Conservation (phyloP, 2,888 invertebrate genomes). For the Oxycera nigricornis region DNA sequence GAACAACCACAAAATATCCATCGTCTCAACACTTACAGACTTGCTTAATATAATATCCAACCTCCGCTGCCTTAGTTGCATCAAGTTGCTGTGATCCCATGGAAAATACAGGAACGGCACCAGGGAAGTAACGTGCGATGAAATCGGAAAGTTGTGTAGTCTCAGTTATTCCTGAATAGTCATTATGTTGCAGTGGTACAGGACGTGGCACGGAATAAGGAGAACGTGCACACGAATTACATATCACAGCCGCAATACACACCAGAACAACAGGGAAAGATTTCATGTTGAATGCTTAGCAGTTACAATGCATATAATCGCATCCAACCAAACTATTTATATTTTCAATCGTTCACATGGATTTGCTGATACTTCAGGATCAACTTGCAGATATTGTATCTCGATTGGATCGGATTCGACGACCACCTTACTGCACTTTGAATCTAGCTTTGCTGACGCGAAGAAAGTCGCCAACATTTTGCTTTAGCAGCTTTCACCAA, state of each 20-base stretch:
- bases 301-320: neutral
- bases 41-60: too few relatives aligned
- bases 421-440: neutral
- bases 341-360: neutral
- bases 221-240: too few relatives aligned
- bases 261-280: neutral
- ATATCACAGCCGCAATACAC: neutral
- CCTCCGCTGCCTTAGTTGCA: too few relatives aligned
- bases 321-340: neutral
- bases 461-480: too few relatives aligned
- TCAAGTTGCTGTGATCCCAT: neutral
- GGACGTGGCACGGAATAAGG: too few relatives aligned
- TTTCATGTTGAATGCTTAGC: neutral
- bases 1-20: neutral
- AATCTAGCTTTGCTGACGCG: neutral
- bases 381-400: neutral
- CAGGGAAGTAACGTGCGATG: neutral
- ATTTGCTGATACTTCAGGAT: neutral
- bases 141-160: neutral
- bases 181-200: neutral
- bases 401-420: neutral
- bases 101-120: neutral
- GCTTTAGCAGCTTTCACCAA: too few relatives aligned
- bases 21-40: conserved; percentile 28
- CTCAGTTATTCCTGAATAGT: too few relatives aligned